A percentile compares a stretch with the other conserved stretches of the same genome.
Conservation (phyloP, 2,888 invertebrate genomes). For the Agriopis aurantiaria region DNA sequence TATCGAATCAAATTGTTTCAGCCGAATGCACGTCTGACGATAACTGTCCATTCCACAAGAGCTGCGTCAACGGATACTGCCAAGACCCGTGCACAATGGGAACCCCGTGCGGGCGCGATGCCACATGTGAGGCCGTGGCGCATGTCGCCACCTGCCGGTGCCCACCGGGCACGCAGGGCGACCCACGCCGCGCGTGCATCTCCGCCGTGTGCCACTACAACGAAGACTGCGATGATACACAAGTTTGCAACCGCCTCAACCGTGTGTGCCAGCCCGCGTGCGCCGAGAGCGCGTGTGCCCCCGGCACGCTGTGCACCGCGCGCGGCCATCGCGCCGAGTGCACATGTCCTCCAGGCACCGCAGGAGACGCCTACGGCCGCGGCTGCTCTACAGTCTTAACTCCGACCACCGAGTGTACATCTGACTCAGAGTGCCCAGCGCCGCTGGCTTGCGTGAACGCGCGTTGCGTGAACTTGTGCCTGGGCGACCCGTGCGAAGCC, state of each 20-base stretch:
- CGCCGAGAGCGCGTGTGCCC: constrained; percentile 92
- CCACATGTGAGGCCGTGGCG: constrained; percentile 90
- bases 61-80: constrained; percentile 92
- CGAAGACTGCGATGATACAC: constrained; percentile 94
- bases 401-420: constrained; percentile 88
- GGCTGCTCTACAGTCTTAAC: constrained; percentile 67
- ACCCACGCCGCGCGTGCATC: constrained; percentile 93
- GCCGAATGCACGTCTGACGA: constrained; percentile 93
- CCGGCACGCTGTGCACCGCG: constrained; percentile 91
- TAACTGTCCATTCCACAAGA: constrained; percentile 94
- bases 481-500: constrained; percentile 90
- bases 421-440: constrained; percentile 92
- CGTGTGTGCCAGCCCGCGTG: constrained; percentile 94
- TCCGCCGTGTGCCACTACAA: constrained; percentile 94
- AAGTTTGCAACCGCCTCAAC: constrained; percentile 94
- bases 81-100: constrained; percentile 91
- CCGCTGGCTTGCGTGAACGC: constrained; percentile 92
- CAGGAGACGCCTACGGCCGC: constrained; percentile 92
- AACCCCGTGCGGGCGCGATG: constrained; percentile 92
- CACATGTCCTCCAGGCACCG: constrained; percentile 90
- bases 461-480: constrained; percentile 92
- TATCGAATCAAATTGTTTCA: constrained; percentile 65
- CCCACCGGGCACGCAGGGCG: constrained; percentile 94
- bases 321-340: constrained; percentile 92
- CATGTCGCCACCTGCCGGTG: constrained; percentile 94